Evolutionary conservation across 2,113 vertebrate genomes (phyloP).

Genomic region (Coptodon bakossiorum): DNA sequence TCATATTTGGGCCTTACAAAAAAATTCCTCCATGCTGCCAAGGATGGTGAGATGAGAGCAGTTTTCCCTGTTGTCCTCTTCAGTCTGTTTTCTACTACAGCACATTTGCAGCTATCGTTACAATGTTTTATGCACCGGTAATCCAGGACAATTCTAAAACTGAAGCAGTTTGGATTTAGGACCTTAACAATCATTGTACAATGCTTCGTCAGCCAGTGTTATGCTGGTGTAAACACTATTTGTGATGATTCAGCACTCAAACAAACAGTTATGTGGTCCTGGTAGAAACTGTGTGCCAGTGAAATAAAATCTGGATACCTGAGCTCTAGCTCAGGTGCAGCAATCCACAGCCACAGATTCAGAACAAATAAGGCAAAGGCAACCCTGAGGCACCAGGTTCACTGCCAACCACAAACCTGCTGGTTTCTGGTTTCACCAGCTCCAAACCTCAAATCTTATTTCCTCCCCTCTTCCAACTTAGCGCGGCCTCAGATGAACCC

Average conservation of each 20-base stretch:
- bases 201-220: background rate
- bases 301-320: background rate
- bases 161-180: background rate
- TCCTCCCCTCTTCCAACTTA: background rate
- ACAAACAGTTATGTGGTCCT: background rate
- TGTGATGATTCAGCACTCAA: background rate
- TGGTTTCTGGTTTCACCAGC: conserved; percentile 1
- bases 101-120: background rate
- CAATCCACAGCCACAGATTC: background rate
- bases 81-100: background rate
- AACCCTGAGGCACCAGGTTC: background rate
- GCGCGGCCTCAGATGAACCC: background rate
- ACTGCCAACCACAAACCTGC: background rate
- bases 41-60: background rate
- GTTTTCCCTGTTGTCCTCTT: background rate
- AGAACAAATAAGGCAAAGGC: background rate
- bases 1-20: background rate
- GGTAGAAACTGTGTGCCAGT: background rate
- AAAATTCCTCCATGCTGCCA: background rate
- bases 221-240: background rate
- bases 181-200: background rate
- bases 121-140: background rate
- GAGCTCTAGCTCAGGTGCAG: background rate
- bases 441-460: background rate
- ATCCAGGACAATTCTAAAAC: background rate